phyloP scores from a whole-genome alignment of 2,888 invertebrate genomes.

The Pharmacophagus antenor region DNA sequence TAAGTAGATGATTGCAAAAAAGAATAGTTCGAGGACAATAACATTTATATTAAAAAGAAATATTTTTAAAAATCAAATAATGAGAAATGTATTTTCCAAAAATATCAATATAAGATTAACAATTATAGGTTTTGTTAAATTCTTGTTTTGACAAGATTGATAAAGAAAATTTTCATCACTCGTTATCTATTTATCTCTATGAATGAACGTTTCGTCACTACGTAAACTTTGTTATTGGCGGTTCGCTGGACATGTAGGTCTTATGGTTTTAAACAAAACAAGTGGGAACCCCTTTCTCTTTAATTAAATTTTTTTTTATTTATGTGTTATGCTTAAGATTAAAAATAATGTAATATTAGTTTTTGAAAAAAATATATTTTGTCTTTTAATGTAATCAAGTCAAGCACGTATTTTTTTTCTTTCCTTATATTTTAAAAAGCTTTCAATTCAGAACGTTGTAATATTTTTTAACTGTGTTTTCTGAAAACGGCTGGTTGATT shows the following conservation, averaged over 20 bases:
- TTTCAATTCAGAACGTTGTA: background rate
- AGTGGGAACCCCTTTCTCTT: conserved; percentile 24
- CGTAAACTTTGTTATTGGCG: conserved; percentile 48
- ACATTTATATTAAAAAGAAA: background rate
- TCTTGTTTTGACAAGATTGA: too few relatives aligned
- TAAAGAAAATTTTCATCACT: background rate
- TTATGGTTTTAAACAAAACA: conserved; percentile 53
- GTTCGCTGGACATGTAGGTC: conserved; percentile 60
- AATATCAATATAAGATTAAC: too few relatives aligned
- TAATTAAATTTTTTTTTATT: background rate
- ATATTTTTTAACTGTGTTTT: background rate
- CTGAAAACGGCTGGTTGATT: background rate
- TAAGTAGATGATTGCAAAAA: background rate
- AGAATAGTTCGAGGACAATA: background rate
- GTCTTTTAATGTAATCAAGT: background rate
- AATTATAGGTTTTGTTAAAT: background rate
- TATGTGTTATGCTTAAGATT: background rate
- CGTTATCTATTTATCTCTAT: conserved; percentile 11
- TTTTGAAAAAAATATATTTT: background rate
- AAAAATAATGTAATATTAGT: background rate
- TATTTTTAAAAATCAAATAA: background rate
- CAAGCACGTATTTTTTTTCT: background rate
- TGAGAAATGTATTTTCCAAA: background rate
- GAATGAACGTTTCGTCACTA: conserved; percentile 34
- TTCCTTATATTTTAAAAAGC: background rate